These are phyloP conservation scores for Thysanoteuthis rhombus DNA, from an alignment of 2,888 invertebrate species.

Conservation along the genomic window DNA sequence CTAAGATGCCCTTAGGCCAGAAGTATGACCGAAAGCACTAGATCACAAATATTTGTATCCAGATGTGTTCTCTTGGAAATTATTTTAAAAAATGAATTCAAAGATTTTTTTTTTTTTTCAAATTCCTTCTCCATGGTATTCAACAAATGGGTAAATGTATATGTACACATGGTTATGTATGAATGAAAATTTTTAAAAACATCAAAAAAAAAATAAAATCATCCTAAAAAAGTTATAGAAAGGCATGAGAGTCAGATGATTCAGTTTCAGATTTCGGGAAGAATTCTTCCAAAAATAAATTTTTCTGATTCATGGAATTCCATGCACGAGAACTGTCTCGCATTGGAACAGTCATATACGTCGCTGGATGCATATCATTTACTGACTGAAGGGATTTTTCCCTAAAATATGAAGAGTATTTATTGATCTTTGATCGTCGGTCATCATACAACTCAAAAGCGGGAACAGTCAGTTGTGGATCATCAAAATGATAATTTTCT, in stretches of 20 bases:
- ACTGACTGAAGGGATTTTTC: neutral
- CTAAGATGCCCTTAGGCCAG: too few species aligned
- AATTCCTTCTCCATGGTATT: neutral
- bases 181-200: neutral
- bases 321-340: too few species aligned
- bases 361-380: neutral
- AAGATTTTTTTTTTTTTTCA: too few species aligned
- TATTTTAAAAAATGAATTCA: too few species aligned
- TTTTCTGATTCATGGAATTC: neutral
- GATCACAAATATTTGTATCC: too few species aligned
- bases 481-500: neutral
- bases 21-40: too few species aligned
- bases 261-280: neutral
- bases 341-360: conserved; percentile 14
- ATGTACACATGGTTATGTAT: neutral
- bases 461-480: neutral
- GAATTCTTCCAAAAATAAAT: neutral
- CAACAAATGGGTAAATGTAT: neutral
- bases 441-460: neutral
- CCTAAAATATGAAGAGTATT: conserved; percentile 12
- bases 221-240: neutral
- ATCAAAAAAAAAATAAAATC: neutral
- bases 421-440: neutral
- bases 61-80: too few species aligned
- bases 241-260: neutral